Evolutionary conservation across 2,888 invertebrate genomes (phyloP).

Genomic region (Mechanitis messenoides): DNA sequence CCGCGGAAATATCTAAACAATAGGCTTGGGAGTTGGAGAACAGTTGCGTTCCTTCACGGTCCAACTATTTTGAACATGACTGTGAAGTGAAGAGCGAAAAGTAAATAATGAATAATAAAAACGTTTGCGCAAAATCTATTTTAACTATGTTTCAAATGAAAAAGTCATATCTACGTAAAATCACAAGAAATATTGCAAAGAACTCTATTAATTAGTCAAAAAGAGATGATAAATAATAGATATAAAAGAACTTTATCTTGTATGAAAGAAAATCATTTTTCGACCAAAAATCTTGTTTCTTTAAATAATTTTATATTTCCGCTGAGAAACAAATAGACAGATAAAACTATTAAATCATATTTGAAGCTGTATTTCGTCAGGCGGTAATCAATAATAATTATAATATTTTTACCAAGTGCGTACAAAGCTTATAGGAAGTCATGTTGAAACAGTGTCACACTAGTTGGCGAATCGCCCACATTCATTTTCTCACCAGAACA

Average conservation of each 20-base stretch:
- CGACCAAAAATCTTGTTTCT: too few relatives aligned
- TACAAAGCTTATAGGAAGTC: conserved; percentile 43
- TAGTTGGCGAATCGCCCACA: conserved; percentile 61
- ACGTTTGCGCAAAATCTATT: conserved; percentile 32
- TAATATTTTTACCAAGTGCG: conserved; percentile 33
- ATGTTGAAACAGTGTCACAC: conserved; percentile 59
- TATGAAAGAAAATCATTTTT: too few relatives aligned
- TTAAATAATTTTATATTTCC: too few relatives aligned
- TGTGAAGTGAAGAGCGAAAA: conserved; percentile 36
- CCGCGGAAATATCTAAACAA: conserved; percentile 55
- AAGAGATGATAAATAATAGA: too few relatives aligned
- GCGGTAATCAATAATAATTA: conserved; percentile 33
- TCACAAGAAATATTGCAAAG: too few relatives aligned
- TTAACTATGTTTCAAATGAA: too few relatives aligned
- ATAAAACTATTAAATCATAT: neutral
- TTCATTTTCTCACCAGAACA: conserved; percentile 50
- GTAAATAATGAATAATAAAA: conserved; percentile 1
- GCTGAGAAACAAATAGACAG: too few relatives aligned
- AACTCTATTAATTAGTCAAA: too few relatives aligned
- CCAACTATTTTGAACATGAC: conserved; percentile 49
- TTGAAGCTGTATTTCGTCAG: neutral
- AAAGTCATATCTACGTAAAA: too few relatives aligned
- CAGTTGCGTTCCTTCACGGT: conserved; percentile 52
- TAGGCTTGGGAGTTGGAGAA: conserved; percentile 39
- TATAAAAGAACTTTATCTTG: too few relatives aligned